A percentile compares a stretch with the other conserved stretches of the same genome.
phyloP scores from a whole-genome alignment of 2,888 invertebrate genomes.

The Lissocephala sabroskyi region DNA sequence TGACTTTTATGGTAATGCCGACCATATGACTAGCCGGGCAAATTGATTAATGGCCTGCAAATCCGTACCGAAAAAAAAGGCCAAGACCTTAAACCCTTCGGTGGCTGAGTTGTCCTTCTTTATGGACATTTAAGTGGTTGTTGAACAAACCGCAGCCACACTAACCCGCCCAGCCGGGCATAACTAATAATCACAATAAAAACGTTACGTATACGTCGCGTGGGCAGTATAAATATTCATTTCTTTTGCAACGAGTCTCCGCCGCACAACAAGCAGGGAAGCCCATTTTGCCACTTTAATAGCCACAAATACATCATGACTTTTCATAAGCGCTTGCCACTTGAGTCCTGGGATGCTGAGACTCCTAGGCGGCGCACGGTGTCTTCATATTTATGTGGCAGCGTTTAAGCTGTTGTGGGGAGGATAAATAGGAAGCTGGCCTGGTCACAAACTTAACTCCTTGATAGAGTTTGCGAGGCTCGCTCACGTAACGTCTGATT shows the following conservation, averaged over 20 bases:
- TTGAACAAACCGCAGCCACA: neutral
- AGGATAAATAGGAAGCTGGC: neutral
- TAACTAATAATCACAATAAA: slow-evolving; percentile 43
- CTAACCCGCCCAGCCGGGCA: neutral
- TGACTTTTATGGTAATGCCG: slow-evolving; percentile 29
- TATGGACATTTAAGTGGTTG: slow-evolving; percentile 7
- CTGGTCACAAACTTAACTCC: neutral
- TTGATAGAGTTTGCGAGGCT: slow-evolving; percentile 2
- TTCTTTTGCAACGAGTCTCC: slow-evolving; percentile 10
- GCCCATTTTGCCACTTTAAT: slow-evolving; percentile 56
- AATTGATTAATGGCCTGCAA: slow-evolving; percentile 3
- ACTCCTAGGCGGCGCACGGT: slow-evolving; percentile 10
- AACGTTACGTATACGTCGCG: slow-evolving; percentile 47
- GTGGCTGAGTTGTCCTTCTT: too few relatives aligned
- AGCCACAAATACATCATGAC: slow-evolving; percentile 59
- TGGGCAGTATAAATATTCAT: slow-evolving; percentile 52
- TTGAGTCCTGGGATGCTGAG: slow-evolving; percentile 43
- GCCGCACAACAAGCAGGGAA: too few relatives aligned
- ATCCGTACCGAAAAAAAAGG: neutral
- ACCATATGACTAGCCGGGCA: slow-evolving; percentile 2
- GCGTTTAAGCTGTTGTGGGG: slow-evolving; percentile 43
- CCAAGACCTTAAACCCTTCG: too few relatives aligned
- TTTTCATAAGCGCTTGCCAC: slow-evolving; percentile 54
- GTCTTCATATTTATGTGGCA: slow-evolving; percentile 55
- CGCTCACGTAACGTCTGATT: too few relatives aligned